Evolutionary conservation across 1,140 invertebrate species (phyloP).

Genomic region (Plutomurus gul): DNA sequence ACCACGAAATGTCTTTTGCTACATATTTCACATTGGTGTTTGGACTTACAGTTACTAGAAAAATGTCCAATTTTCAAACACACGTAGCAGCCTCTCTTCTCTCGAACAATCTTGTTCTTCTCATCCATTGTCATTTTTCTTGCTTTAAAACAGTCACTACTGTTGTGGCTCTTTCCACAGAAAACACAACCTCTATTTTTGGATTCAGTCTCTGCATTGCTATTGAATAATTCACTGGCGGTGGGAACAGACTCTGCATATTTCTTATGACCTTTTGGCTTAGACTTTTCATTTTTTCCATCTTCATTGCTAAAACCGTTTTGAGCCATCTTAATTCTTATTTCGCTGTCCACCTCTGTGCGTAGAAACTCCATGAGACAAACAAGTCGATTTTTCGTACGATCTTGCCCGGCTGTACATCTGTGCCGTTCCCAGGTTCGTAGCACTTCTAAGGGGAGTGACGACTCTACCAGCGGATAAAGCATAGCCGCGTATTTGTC

Average conservation of each 20-base stretch:
- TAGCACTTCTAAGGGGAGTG: constrained; percentile 52
- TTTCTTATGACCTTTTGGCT: too few relatives aligned
- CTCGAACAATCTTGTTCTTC: neutral
- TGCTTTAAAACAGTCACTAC: neutral
- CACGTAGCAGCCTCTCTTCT: neutral
- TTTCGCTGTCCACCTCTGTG: neutral
- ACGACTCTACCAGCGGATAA: constrained; percentile 57
- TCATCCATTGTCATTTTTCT: neutral
- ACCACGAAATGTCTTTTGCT: neutral
- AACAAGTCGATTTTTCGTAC: neutral
- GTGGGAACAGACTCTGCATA: too few relatives aligned
- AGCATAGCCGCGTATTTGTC: constrained; percentile 57
- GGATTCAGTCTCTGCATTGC: too few relatives aligned
- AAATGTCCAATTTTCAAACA: neutral
- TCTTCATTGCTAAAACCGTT: too few relatives aligned
- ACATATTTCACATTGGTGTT: neutral
- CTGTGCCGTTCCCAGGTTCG: constrained; percentile 53
- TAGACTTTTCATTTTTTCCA: too few relatives aligned
- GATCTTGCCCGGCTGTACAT: neutral
- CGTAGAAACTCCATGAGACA: neutral
- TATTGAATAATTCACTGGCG: too few relatives aligned
- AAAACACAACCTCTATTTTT: neutral
- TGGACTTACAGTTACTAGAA: neutral
- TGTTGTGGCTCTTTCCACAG: neutral
- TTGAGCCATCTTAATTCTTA: constrained; percentile 51